These are phyloP conservation scores for Aegithalos caudatus DNA, from an alignment of 2,113 vertebrate species.

Conservation along the genomic window DNA sequence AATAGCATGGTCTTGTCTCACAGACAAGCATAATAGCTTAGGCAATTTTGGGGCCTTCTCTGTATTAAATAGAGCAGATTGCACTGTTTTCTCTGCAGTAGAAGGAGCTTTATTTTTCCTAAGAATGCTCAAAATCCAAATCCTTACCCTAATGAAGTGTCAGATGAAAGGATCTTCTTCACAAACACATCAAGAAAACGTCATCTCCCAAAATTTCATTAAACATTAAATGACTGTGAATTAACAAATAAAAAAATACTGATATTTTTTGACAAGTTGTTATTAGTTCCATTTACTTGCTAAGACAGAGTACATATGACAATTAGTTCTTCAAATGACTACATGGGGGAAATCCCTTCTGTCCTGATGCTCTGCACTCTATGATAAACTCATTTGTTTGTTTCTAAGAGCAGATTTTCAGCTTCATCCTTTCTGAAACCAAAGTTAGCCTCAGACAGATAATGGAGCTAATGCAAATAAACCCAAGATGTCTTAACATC, in stretches of 20 bases:
- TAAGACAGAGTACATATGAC: background rate
- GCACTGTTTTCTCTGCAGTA: background rate
- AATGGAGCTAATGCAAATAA: background rate
- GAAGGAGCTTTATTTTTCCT: background rate
- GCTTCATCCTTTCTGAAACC: background rate
- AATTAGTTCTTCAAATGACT: background rate
- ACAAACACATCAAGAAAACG: background rate
- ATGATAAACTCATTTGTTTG: background rate
- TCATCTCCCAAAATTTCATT: background rate
- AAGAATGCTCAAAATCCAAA: background rate
- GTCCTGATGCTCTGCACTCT: background rate
- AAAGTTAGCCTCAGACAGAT: background rate
- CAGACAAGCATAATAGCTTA: background rate
- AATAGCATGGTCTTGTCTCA: background rate
- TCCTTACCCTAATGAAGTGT: background rate
- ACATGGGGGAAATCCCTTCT: background rate
- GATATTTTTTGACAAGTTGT: background rate
- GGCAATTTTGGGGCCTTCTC: background rate
- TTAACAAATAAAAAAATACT: background rate
- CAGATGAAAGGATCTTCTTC: background rate
- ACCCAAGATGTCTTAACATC: slow-evolving; percentile 26
- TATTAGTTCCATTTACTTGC: background rate
- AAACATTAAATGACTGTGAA: background rate
- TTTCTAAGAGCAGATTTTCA: background rate
- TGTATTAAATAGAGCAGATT: background rate